Evolutionary conservation across 1,140 invertebrate genomes (phyloP).

Genomic region (Anastatus disparis): DNA sequence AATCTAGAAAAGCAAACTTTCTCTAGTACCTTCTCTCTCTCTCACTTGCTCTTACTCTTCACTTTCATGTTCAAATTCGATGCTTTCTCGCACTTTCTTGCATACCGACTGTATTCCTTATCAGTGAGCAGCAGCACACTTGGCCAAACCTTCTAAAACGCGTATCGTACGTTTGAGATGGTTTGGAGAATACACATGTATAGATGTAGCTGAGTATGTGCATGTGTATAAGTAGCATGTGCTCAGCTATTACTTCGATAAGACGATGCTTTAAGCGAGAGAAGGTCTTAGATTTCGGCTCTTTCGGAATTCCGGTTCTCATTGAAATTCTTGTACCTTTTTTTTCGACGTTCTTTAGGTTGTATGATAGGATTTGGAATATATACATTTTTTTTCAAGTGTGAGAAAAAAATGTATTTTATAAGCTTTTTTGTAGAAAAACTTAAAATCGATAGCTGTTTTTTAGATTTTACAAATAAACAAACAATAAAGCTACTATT

Average conservation of each 20-base stretch:
- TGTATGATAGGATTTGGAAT: too few relatives aligned
- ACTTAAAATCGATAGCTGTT: too few relatives aligned
- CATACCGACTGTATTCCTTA: conserved; percentile 54
- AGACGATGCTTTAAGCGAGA: background rate
- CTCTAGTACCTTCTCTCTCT: conserved; percentile 15
- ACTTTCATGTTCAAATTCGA: background rate
- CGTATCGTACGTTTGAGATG: conserved; percentile 28
- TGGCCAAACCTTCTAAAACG: conserved; percentile 42
- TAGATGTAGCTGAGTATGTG: too few relatives aligned
- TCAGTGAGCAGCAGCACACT: conserved; percentile 52
- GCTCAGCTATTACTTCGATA: conserved; percentile 29
- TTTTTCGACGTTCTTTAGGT: too few relatives aligned
- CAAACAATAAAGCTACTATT: too few relatives aligned
- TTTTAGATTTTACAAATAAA: too few relatives aligned
- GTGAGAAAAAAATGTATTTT: too few relatives aligned
- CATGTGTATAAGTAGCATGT: background rate
- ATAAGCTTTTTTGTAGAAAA: too few relatives aligned
- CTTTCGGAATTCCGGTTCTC: too few relatives aligned
- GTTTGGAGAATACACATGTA: background rate
- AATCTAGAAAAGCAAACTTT: conserved; percentile 51
- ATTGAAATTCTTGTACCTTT: too few relatives aligned
- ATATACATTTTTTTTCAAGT: too few relatives aligned
- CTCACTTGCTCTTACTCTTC: background rate
- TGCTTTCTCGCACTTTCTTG: background rate
- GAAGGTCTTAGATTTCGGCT: too few relatives aligned